Base-by-base conservation (phyloP, 2,888 invertebrate genomes). In the Drosophila helvetica region DNA sequence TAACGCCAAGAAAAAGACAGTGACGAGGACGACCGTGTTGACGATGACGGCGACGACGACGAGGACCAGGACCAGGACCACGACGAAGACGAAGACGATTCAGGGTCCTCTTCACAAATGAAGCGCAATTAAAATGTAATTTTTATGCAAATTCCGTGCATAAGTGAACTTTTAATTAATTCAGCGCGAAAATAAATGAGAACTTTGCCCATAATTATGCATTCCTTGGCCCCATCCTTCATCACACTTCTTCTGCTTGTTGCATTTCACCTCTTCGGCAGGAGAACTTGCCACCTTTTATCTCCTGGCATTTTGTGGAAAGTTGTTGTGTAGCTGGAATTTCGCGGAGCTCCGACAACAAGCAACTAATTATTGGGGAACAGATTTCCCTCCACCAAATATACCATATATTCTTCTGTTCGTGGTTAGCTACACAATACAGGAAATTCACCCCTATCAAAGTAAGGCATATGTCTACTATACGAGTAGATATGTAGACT, bases 131-230 rank as follows among this genome's bases (percentile, higher is more conserved):
- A 86, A 88, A 86, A 86, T 86, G 89, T 85, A 62, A 86, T 86
- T 86, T 86, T 88, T 78, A 86, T 86, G 86, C 87, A 86, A 87
- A 88, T 88, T 79, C 71, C 85, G 87, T 86, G 89, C 89, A 85
- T 87, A 86, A 86, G 86, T 86, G 89, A 88, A 87, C 85, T 88
- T 88, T 88, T 88, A 87, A 86, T 86, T 88, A 86, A 86, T 86
- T 88, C 86, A 76, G 86, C 75, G 78, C 64, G 59, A 81, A 86
- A 84, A 77, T 85, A 80, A 86, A 88, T 88, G 81, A 84, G 82
- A 78, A 74, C 67, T 77, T 73, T 65, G 72, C 75, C 74, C 76
- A 84, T 78, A 84, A 86, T 88, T 86, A 88, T 85, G 88, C 68
- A 75, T 71, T 73, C 42, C 47, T 53, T 64, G 48, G 51, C 38